Conservation (phyloP, 2,888 invertebrate species). For the Deilephila porcellus region DNA sequence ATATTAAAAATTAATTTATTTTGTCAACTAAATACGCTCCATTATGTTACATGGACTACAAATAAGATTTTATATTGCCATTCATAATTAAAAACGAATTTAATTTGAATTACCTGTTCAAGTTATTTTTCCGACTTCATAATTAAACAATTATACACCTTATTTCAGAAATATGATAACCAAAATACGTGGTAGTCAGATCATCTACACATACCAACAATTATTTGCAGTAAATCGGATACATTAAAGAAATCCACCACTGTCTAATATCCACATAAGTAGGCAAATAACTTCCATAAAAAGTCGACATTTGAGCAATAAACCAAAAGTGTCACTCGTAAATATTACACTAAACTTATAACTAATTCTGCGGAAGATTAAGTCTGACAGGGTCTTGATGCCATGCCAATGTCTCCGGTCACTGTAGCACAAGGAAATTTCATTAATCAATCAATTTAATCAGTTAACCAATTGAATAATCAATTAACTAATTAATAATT, state of each 20-base stretch:
- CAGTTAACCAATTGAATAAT: conserved; percentile 34
- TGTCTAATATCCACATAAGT: neutral
- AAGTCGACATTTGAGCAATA: neutral
- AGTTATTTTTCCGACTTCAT: too few species aligned
- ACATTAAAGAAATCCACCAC: too few species aligned
- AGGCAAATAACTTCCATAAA: neutral
- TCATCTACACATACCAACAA: too few species aligned
- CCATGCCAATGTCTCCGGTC: conserved; percentile 73
- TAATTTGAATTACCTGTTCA: neutral
- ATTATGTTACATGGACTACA: too few species aligned
- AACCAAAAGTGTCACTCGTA: conserved; percentile 48
- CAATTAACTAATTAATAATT: too few species aligned
- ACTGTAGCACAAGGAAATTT: conserved; percentile 71
- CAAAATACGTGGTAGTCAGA: too few species aligned
- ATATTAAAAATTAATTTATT: neutral
- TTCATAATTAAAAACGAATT: neutral
- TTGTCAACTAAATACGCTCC: neutral
- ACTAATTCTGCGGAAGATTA: conserved; percentile 55
- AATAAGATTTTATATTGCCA: too few species aligned
- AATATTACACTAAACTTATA: conserved; percentile 34
- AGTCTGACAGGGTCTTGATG: conserved; percentile 57
- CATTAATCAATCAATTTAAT: conserved; percentile 25
- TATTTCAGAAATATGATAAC: too few species aligned
- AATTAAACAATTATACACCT: too few species aligned
- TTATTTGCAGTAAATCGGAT: too few species aligned